These are phyloP conservation scores for Apamea sordens DNA, from an alignment of 2,888 invertebrate species.

Conservation along the genomic window DNA sequence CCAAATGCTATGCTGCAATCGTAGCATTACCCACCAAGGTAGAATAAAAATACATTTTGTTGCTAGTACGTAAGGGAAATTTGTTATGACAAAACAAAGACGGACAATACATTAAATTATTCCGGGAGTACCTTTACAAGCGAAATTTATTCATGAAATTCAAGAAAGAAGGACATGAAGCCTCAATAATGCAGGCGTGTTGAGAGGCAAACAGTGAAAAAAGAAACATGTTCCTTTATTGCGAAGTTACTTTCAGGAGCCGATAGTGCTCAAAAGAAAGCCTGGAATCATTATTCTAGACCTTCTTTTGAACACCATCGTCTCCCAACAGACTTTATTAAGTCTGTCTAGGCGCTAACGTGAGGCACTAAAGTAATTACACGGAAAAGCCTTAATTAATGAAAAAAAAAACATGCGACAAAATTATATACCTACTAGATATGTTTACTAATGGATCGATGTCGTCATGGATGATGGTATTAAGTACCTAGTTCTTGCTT, in stretches of 20 bases:
- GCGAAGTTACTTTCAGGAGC: slow-evolving; percentile 7
- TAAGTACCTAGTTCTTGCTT: background rate
- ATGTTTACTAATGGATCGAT: background rate
- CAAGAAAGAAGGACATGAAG: slow-evolving; percentile 26
- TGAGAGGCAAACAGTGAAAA: slow-evolving; percentile 21
- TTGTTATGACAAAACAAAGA: slow-evolving; percentile 12
- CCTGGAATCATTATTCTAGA: background rate
- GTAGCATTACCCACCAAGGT: background rate
- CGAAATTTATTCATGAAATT: slow-evolving; percentile 44
- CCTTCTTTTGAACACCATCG: background rate
- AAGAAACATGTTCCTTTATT: slow-evolving; percentile 8
- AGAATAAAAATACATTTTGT: background rate
- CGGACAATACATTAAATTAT: slow-evolving; percentile 35
- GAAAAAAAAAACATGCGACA: background rate
- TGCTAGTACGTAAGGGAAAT: background rate
- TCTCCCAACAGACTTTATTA: background rate
- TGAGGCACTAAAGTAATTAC: background rate
- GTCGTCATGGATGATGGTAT: background rate
- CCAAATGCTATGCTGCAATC: background rate
- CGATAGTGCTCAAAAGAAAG: slow-evolving; percentile 11
- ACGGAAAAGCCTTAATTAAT: background rate
- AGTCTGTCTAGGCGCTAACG: background rate
- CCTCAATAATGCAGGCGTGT: slow-evolving; percentile 40
- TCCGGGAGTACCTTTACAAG: slow-evolving; percentile 21
- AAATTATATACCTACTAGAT: background rate